Base-by-base conservation (phyloP, 2,113 vertebrate genomes). In the Clarias magur region DNA sequence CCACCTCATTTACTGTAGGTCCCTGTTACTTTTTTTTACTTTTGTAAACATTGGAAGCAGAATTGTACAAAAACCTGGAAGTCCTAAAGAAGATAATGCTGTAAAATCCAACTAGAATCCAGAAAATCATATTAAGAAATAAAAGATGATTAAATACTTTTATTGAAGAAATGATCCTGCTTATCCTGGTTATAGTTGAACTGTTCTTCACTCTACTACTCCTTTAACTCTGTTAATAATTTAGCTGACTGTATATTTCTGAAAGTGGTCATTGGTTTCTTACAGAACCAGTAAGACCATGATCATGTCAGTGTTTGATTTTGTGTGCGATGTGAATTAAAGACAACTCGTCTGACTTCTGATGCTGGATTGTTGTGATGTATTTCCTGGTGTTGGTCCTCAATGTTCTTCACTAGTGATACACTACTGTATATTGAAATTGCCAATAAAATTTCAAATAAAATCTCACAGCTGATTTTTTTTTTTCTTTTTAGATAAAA, bases 311-410 rank as follows among this genome's bases (percentile, higher is more conserved):
- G 53, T 62, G 5, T 16, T 62, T 67, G 48, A 68, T 82, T 81
- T 59, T 11, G 17, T 30, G 13, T 80, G 34, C n/a, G 68, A 9
- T 78, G 42, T 62, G 59, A 60, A 79, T 65, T 34, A 10, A 89
- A 65, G 54, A n/a, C 27, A 27, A 80, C 48, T 63, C 62, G 34
- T 75, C 11, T 7, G 48, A 48, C 57, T 85, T 82, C 73, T 88
- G 67, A 90, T 90, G 86, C 88, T 91, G 85, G 88, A 87, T 81
- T 90, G 13, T 75, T 86, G 79, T 88, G 42, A 89, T 90, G 86
- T 65, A 70, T 87, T 83, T 78, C 63, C 38, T 86, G 67, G 7
- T 89, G 72, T 90, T 85, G 85, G 57, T 91, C 34, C 60, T 85
- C 67, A 82, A 87, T 91, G 90, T 89, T 86, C 73, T 84, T 85